A percentile compares a stretch with the other conserved stretches of the same genome.
phyloP scores from a whole-genome alignment of 1,140 invertebrate genomes.

The Drosophila persimilis region DNA sequence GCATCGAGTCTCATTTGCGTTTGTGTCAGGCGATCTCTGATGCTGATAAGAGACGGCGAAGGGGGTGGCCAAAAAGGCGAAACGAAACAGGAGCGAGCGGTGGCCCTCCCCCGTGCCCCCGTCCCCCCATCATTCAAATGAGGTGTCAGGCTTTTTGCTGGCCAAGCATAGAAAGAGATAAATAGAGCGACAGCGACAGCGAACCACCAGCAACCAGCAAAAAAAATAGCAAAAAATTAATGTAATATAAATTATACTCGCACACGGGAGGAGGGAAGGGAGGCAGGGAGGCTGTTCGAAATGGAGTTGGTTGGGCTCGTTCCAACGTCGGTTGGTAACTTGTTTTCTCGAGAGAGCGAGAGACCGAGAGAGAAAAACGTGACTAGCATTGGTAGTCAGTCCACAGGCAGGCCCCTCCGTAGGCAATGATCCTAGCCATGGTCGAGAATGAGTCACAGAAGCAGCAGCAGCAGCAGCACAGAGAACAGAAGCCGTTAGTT shows the following conservation, averaged over 20 bases:
- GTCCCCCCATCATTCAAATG: constrained; percentile 54
- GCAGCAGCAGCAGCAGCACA: too few species aligned
- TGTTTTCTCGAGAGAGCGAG: constrained; percentile 40
- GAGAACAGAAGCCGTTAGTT: too few species aligned
- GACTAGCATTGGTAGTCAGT: constrained; percentile 70
- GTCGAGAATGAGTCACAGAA: too few species aligned
- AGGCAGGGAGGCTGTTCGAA: not conserved
- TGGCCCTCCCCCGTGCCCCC: not conserved
- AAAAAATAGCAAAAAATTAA: constrained; percentile 47
- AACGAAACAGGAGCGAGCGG: not conserved
- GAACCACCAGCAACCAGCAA: not conserved
- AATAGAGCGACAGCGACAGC: not conserved
- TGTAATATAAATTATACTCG: constrained; percentile 74
- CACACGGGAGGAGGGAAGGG: constrained; percentile 13
- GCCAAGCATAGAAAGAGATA: not conserved
- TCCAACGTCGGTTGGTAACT: constrained; percentile 42
- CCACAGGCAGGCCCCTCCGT: not conserved
- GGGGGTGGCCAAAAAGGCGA: not conserved
- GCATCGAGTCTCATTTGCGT: too few species aligned
- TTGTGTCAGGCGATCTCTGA: too few species aligned
- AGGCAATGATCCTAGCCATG: not conserved
- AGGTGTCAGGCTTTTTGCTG: constrained; percentile 53
- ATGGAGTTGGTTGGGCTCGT: constrained; percentile 11
- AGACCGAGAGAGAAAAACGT: constrained; percentile 60
- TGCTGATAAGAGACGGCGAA: constrained; percentile 39